Evolutionary conservation across 2,113 vertebrate genomes (phyloP).

Genomic region (Aegithalos caudatus): DNA sequence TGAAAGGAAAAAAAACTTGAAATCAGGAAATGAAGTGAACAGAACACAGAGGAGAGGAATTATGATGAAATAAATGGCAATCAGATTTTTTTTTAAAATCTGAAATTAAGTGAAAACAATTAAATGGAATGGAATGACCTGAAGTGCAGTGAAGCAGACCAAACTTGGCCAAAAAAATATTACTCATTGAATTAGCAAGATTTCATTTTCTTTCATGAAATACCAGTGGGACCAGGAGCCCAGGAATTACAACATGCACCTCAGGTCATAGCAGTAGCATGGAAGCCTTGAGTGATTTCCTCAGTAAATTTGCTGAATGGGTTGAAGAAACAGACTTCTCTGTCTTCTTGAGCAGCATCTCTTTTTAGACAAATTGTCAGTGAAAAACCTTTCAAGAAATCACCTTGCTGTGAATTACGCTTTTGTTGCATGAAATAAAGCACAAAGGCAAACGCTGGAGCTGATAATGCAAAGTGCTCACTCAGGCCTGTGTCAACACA

Average conservation of each 20-base stretch:
- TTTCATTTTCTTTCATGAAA: neutral
- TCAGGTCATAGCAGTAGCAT: neutral
- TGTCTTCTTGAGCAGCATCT: neutral
- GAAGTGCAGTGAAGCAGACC: neutral
- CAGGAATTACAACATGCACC: neutral
- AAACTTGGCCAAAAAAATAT: neutral
- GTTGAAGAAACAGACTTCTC: neutral
- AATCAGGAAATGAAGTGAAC: neutral
- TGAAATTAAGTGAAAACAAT: neutral
- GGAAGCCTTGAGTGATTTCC: neutral
- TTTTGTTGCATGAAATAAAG: conserved; percentile 53
- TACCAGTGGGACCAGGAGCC: neutral
- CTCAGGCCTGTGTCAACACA: conserved; percentile 51
- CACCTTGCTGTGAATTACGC: conserved; percentile 44
- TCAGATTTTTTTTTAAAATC: neutral
- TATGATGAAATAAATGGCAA: neutral
- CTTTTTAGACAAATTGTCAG: conserved; percentile 28
- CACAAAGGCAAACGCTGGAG: conserved; percentile 16
- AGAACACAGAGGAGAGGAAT: neutral
- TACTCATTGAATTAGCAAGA: neutral
- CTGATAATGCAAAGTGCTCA: conserved; percentile 38
- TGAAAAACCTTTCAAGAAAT: conserved; percentile 50
- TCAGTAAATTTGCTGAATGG: neutral
- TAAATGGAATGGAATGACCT: neutral
- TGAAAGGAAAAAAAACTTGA: neutral